A percentile compares a stretch with the other conserved stretches of the same genome.
Evolutionary conservation across 1,140 invertebrate genomes (phyloP).

Genomic region (Amyelois transitella): DNA sequence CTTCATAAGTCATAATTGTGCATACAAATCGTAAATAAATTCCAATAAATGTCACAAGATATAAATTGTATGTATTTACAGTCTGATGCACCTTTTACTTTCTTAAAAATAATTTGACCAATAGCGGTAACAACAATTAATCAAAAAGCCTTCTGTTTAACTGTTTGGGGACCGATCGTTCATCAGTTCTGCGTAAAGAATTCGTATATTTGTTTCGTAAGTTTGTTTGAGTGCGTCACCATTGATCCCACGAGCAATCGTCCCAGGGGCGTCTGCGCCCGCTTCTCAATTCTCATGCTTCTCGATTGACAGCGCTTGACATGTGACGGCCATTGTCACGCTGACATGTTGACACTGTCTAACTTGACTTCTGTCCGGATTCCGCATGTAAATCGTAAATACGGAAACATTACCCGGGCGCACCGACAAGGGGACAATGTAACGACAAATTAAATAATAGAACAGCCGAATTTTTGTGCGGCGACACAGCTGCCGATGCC

Average conservation of each 20-base stretch:
- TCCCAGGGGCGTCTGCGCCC: conserved; percentile 28
- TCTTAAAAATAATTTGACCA: background rate
- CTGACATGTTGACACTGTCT: conserved; percentile 70
- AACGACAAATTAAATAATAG: conserved; percentile 71
- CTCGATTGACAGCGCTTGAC: conserved; percentile 64
- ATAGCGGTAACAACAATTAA: conserved; percentile 8
- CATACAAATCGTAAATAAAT: conserved; percentile 37
- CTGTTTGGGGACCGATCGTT: conserved; percentile 48
- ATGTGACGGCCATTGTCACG: conserved; percentile 65
- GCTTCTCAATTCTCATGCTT: conserved; percentile 69
- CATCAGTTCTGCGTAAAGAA: conserved; percentile 38
- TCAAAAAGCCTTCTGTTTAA: conserved; percentile 13
- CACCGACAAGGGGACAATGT: conserved; percentile 43
- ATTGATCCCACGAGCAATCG: conserved; percentile 30
- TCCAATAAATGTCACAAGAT: too few species aligned
- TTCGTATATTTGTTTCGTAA: conserved; percentile 36
- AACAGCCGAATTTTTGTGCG: conserved; percentile 43
- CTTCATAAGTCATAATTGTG: background rate
- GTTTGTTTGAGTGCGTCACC: conserved; percentile 24
- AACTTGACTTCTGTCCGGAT: conserved; percentile 71
- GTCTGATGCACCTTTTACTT: background rate
- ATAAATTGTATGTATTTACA: too few species aligned
- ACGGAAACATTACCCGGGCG: conserved; percentile 61
- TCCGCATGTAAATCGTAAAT: conserved; percentile 64
- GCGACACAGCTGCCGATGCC: conserved; percentile 42